phyloP scores from a whole-genome alignment of 37 sponge, comb jelly and placozoan genomes.

The Spongilla lacustris region DNA sequence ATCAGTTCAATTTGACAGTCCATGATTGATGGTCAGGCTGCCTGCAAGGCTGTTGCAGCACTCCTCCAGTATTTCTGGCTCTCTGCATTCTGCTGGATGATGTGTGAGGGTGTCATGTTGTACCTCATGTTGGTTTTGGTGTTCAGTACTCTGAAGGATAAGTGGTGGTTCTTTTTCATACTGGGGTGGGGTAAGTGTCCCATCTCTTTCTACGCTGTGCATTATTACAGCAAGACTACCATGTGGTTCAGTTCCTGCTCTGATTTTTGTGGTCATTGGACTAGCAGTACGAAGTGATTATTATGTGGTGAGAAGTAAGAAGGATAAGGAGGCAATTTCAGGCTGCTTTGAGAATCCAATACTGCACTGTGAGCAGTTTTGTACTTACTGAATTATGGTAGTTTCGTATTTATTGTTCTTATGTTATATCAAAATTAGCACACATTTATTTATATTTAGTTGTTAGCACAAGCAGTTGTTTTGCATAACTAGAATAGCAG shows the following conservation, averaged over 20 bases:
- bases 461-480: no score
- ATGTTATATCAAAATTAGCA: no score
- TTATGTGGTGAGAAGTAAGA: constrained; percentile 6
- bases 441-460: no score
- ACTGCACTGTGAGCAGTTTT: no score
- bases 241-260: constrained; percentile 10
- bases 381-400: no score
- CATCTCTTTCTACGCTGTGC: background rate
- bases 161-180: constrained; percentile 22
- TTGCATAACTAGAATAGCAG: no score
- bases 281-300: constrained; percentile 7
- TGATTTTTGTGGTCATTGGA: constrained; percentile 29
- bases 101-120: constrained; percentile 41
- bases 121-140: constrained; percentile 33
- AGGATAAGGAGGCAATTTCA: background rate
- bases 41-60: constrained; percentile 23
- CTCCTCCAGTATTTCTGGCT: constrained; percentile 39
- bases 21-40: constrained; percentile 1
- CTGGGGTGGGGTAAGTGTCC: constrained; percentile 16
- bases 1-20: no score
- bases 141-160: constrained; percentile 22
- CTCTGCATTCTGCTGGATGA: constrained; percentile 45
- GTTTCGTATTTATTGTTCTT: no score
- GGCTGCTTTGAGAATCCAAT: background rate
- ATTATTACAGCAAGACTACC: background rate